Base-by-base conservation (phyloP, 2,113 vertebrate genomes). In the Amblyornis subalaris region DNA sequence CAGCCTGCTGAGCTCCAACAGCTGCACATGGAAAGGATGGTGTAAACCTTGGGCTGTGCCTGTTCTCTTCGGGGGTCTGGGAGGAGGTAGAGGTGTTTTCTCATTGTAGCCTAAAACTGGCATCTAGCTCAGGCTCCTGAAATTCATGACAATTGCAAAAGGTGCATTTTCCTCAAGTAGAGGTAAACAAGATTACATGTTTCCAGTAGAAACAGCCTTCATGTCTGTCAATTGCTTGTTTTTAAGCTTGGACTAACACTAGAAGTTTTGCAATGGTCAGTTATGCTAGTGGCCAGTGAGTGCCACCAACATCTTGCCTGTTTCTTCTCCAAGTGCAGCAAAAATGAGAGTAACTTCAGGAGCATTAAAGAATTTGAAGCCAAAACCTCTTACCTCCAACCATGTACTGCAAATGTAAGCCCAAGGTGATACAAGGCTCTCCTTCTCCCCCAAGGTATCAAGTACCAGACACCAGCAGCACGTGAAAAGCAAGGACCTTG, bases 361-460 rank as follows among this genome's bases (percentile, higher is more conserved):
- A 23, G 21, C 61, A 61, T 53, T 74, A 54, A 16, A 33, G 19
- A 80, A 85, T 70, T 76, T 75, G 36, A 91, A 84, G 40, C 15
- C 57, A 69, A 35, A 36, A 44, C 6, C 12, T 48, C 45, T 75
- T 66, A 55, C 28, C 7, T 89, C 66, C 50, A 91, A 22, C 29
- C 29, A 20, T 3, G 3, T 44, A 54, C 69, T 76, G 70, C 79
- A 81, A 65, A 45, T 78, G 8, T 76, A 65, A 50, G 42, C 45
- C 48, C 67, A 40, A 44, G 23, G 38, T 81, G 35, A 79, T 22
- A 25, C 0, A 0, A 78, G 17, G 11, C 38, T 55, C 24, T 85
- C 42, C 53, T 17, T 94, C 16, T 71, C 18, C 83, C 51, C n/a
- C 15, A 77, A 96, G 96, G 93, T 67, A 47, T 93, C 79, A 97